A percentile compares a stretch with the other conserved stretches of the same genome.
These are phyloP conservation scores for Manis crassicaudata DNA, from an alignment of 2,797 vertebrate genomes.

Conservation along the genomic window DNA sequence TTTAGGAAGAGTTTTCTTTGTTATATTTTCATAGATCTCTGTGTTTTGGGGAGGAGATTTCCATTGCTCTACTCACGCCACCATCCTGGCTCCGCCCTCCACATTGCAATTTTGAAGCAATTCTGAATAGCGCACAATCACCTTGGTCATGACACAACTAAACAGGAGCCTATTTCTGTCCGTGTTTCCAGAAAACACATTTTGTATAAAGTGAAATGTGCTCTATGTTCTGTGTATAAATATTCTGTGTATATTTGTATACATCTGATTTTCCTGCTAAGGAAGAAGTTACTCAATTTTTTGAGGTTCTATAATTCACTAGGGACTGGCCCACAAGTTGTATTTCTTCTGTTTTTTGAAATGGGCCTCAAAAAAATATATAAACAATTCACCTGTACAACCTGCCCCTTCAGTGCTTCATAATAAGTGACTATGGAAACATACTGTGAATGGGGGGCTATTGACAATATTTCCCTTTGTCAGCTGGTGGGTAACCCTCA, in stretches of 20 bases:
- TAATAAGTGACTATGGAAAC: not conserved
- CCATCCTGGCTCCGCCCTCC: not conserved
- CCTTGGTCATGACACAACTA: not conserved
- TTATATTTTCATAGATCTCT: no score
- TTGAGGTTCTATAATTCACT: not conserved
- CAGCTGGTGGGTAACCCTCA: not conserved
- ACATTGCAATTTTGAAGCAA: not conserved
- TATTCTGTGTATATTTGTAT: not conserved
- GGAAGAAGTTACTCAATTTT: not conserved
- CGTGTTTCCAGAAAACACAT: not conserved
- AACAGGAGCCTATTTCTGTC: not conserved
- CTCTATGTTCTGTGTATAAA: not conserved
- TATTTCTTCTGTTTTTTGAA: not conserved
- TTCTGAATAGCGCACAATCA: not conserved
- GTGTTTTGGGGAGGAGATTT: no score
- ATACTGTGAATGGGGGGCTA: not conserved
- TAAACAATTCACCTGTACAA: not conserved
- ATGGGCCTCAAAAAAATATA: not conserved
- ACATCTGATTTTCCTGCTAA: not conserved
- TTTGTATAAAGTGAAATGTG: not conserved
- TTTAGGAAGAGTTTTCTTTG: no score
- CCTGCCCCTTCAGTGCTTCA: not conserved
- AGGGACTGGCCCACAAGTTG: not conserved
- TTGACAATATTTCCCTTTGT: slow-evolving; percentile 36
- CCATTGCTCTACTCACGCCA: no score